Evolutionary conservation across 2,888 invertebrate genomes (phyloP).

Genomic region (Seira ritae): DNA sequence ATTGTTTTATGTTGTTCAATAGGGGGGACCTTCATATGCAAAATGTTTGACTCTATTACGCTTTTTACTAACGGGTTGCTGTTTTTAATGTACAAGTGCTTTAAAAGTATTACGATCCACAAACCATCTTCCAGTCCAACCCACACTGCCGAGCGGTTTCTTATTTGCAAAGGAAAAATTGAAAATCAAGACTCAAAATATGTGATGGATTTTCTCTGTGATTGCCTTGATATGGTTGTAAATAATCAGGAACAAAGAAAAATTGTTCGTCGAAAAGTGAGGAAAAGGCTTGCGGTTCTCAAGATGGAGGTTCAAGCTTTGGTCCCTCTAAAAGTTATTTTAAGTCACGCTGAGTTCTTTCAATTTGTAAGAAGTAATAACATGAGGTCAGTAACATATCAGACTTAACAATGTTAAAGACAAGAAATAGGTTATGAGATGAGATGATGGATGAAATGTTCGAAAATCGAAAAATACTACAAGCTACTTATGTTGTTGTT

Average conservation of each 20-base stretch:
- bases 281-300: conserved; percentile 26
- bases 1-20: no score
- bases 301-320: conserved; percentile 53
- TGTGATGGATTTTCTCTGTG: conserved; percentile 35
- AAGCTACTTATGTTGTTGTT: no score
- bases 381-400: conserved; percentile 36
- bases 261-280: conserved; percentile 43
- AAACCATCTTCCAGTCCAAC: conserved; percentile 44
- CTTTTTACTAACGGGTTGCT: conserved; percentile 47
- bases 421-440: neutral
- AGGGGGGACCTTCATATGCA: conserved; percentile 49
- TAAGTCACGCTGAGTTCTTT: conserved; percentile 52
- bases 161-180: conserved; percentile 53
- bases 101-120: conserved; percentile 43
- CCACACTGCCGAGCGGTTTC: conserved; percentile 34
- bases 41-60: conserved; percentile 49
- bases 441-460: neutral
- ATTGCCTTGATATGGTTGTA: conserved; percentile 53
- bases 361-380: conserved; percentile 41
- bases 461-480: neutral
- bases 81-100: conserved; percentile 52
- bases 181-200: conserved; percentile 40
- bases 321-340: conserved; percentile 37
- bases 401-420: neutral
- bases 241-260: conserved; percentile 49